Evolutionary conservation across 1,140 invertebrate species (phyloP), one percentile per base, ranked within the genome.

Genomic region (Cherax destructor): DNA sequence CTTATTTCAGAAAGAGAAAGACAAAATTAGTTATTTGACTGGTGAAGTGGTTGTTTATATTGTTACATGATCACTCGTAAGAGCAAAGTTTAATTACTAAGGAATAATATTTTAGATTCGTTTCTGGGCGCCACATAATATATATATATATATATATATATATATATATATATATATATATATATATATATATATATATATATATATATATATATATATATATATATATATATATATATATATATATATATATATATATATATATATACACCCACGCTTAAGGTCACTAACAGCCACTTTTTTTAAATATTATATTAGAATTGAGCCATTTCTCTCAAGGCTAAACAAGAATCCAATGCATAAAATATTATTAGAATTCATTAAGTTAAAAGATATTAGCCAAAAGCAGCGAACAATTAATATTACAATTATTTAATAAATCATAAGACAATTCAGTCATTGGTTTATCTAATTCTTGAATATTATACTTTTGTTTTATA

Each of bases 181-280:
- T 72, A 65, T 84, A 65, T 84, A 65, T 84, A 65, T 84, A 65
- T 84, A 65, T 84, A 65, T 76, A 76, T 86, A 76, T 59, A 76
- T 86, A 76, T 86, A 76, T 86, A 56, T 86, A 76, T 76, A 50
- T 86, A 72, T 69, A 41, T 85, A 72, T 85, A 72, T 85, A 72
- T 85, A 61, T 85, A 72, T 85, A 72, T 85, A 72, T 85, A 72
- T 85, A 72, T 85, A 72, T 85, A 72, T 85, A 72, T 85, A 72
- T 85, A 72, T 85, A 72, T 85, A 47, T 85, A 41, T 69, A 72
- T 85, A 41, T 49, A 18, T 72, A 72, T 49, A 72, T 85, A 41
- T 49, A 56, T 41, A 41, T 41, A 41, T 41, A 41, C 0, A 41
- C 30, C 0, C 30, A 41, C 30, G 2, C 30, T 41, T 41, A 41